Percentiles rank a stretch among this genome's conserved stretches.
Evolutionary conservation across 2,113 vertebrate species (phyloP).

Genomic region (Antennarius striatus): DNA sequence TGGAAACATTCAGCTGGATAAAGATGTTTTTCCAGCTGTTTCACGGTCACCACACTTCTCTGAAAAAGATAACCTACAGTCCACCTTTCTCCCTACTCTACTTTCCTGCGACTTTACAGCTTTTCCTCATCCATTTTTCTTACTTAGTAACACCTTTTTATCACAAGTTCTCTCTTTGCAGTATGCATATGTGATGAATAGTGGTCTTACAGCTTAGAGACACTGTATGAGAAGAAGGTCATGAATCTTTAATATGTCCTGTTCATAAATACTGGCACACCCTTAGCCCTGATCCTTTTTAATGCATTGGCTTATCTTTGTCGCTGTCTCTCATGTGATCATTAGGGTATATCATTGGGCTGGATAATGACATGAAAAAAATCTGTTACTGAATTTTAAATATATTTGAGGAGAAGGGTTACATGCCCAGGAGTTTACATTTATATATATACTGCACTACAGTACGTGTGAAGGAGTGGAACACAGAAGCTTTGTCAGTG

Average conservation of each 20-base stretch:
- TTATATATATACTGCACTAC: neutral
- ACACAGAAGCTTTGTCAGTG: slow-evolving; percentile 37
- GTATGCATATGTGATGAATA: slow-evolving; percentile 44
- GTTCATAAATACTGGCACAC: slow-evolving; percentile 54
- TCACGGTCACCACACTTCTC: neutral
- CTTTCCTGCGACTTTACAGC: slow-evolving; percentile 6
- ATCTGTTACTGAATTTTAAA: neutral
- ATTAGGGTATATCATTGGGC: slow-evolving; percentile 4
- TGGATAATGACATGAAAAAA: neutral
- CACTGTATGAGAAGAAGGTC: slow-evolving; percentile 26
- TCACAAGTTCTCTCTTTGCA: neutral
- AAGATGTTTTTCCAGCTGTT: slow-evolving; percentile 2
- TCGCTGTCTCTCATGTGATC: slow-evolving; percentile 22
- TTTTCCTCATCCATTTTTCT: slow-evolving; percentile 11
- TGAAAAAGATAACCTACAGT: neutral
- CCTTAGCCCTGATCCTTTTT: slow-evolving; percentile 31
- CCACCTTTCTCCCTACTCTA: slow-evolving; percentile 5
- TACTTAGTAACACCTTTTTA: slow-evolving; percentile 8
- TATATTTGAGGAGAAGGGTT: neutral
- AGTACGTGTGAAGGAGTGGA: neutral
- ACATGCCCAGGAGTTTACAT: too few relatives aligned
- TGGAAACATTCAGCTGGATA: neutral
- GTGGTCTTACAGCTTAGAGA: slow-evolving; percentile 31
- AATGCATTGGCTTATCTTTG: slow-evolving; percentile 22
- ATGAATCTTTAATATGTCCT: slow-evolving; percentile 62